A percentile compares a stretch with the other conserved stretches of the same genome.
Conservation (phyloP, 1,140 invertebrate genomes). For the Drosophila parvula region DNA sequence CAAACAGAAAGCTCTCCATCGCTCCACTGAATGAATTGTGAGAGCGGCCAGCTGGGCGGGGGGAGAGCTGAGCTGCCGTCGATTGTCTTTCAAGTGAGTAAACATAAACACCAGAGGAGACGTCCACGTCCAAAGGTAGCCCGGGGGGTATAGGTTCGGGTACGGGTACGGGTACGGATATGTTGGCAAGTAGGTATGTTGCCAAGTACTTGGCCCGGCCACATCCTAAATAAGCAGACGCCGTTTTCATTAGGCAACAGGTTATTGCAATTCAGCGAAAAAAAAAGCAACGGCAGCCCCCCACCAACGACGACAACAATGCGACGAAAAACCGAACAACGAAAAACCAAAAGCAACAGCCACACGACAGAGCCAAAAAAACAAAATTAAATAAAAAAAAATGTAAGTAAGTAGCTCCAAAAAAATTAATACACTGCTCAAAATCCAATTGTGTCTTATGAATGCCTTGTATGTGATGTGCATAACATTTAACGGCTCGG, state of each 20-base stretch:
- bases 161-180: slow-evolving; percentile 19
- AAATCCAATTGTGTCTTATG: slow-evolving; percentile 52
- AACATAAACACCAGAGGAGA: slow-evolving; percentile 49
- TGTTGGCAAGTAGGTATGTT: slow-evolving; percentile 19
- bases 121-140: slow-evolving; percentile 14
- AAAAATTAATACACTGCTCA: slow-evolving; percentile 72
- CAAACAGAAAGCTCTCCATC: slow-evolving; percentile 55
- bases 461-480: slow-evolving; percentile 46
- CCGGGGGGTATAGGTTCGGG: slow-evolving; percentile 4
- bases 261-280: slow-evolving; percentile 80
- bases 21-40: slow-evolving; percentile 48
- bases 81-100: slow-evolving; percentile 70
- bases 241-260: slow-evolving; percentile 76
- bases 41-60: slow-evolving; percentile 17
- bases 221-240: slow-evolving; percentile 76
- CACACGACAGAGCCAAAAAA: slow-evolving; percentile 31
- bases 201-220: slow-evolving; percentile 51
- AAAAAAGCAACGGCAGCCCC: slow-evolving; percentile 35
- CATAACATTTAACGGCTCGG: slow-evolving; percentile 28
- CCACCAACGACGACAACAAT: slow-evolving; percentile 57
- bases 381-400: slow-evolving; percentile 16
- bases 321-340: slow-evolving; percentile 47
- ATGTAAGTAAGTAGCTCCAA: slow-evolving; percentile 75
- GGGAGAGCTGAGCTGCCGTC: slow-evolving; percentile 15
- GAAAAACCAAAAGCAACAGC: slow-evolving; percentile 28